phyloP scores from a whole-genome alignment of 2,113 vertebrate species.

The Zeus faber region DNA sequence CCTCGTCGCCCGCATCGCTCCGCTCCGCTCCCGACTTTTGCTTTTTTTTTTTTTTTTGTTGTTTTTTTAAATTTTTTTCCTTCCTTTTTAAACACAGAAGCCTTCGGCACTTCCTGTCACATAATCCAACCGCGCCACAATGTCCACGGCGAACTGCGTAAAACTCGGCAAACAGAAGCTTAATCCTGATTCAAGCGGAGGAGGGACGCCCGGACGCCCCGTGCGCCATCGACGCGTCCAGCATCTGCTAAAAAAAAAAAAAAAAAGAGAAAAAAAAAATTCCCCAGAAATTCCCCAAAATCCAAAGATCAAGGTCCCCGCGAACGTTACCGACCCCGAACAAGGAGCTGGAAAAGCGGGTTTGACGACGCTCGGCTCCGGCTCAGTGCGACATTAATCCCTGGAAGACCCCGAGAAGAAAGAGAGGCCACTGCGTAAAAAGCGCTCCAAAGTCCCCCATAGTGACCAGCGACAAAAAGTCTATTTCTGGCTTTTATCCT shows the following conservation, averaged over 20 bases:
- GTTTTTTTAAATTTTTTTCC: conserved; percentile 8
- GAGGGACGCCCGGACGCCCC: conserved; percentile 11
- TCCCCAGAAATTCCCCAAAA: neutral
- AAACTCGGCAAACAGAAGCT: conserved; percentile 32
- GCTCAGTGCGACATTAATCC: conserved; percentile 29
- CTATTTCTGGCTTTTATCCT: neutral
- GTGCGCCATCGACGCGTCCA: conserved; percentile 45
- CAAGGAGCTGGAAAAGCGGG: conserved; percentile 15
- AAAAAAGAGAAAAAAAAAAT: neutral
- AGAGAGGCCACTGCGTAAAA: conserved; percentile 19
- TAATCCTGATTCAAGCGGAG: neutral
- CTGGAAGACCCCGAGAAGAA: conserved; percentile 14
- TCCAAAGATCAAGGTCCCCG: conserved; percentile 29
- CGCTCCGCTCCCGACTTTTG: no score
- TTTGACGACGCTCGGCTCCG: conserved; percentile 21
- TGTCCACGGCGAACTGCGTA: no score
- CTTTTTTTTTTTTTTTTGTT: no score
- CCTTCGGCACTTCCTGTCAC: neutral
- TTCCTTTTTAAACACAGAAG: conserved; percentile 23
- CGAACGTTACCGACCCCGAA: conserved; percentile 42
- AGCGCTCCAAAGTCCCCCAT: conserved; percentile 15
- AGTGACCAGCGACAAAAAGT: conserved; percentile 14
- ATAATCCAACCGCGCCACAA: no score
- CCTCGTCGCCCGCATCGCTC: conserved; percentile 58
- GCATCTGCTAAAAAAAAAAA: conserved; percentile 30